Percentiles rank a stretch among this genome's conserved stretches.
These are phyloP conservation scores for Macaria liturata DNA, from an alignment of 2,888 invertebrate genomes.

Conservation along the genomic window DNA sequence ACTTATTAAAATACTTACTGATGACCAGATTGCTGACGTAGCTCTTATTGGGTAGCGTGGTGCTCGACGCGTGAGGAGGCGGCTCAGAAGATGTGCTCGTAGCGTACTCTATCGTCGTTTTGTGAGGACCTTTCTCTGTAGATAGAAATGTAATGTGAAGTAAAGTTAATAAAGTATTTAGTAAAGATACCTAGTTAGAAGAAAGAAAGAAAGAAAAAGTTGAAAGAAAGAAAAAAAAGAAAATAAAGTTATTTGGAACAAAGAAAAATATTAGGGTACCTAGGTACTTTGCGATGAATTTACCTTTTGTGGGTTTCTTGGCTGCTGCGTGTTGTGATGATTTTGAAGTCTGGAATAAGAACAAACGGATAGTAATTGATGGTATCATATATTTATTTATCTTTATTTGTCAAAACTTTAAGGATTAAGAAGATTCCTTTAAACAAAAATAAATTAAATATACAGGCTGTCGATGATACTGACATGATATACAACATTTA, in stretches of 20 bases:
- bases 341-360: constrained; percentile 65
- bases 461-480: no score
- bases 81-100: constrained; percentile 56
- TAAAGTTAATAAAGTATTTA: no score
- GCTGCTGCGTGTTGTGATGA: constrained; percentile 60
- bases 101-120: constrained; percentile 66
- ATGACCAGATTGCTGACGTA: constrained; percentile 52
- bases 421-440: no score
- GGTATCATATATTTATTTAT: background rate
- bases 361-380: background rate
- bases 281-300: constrained; percentile 5
- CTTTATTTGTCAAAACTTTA: no score
- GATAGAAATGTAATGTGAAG: background rate
- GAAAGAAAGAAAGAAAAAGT: no score
- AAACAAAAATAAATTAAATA: no score
- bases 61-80: constrained; percentile 49
- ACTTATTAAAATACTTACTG: constrained; percentile 35
- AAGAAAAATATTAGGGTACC: no score
- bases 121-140: constrained; percentile 70
- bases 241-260: no score
- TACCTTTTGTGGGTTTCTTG: constrained; percentile 72
- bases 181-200: no score
- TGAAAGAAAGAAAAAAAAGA: no score
- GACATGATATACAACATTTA: no score
- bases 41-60: constrained; percentile 56